Base-by-base conservation (phyloP, 2,888 invertebrate species). In the Drosophila anomelani region DNA sequence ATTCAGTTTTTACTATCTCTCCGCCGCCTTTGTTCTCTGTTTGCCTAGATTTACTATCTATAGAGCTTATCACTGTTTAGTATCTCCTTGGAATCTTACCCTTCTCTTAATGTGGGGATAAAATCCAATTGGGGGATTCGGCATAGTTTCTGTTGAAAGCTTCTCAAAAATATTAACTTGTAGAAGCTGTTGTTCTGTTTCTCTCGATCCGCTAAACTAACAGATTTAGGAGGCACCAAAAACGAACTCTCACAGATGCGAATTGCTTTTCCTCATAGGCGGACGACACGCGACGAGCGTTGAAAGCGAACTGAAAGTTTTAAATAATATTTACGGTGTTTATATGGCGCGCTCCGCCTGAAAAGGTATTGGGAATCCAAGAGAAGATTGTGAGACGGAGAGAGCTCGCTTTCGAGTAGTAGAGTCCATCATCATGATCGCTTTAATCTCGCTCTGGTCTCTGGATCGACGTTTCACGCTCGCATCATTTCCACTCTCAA, bases 81-180 rank as follows among this genome's bases (percentile, higher is more conserved):
- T 7, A 23, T 20, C 34, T 29, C 15, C 32, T 17, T 17, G 15
- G 34, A 23, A 8, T 38, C 80, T 76, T 86, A 90, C 90, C 84
- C 87, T 88, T 73, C 91, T 73, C 54, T 90, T 91, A 38, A 87
- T 70, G 26, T 79, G 80, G 4, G 91, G 81, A 81, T 80, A 91
- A 64, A 89, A 85, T 41, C 91, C 91, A 70, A 88, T 85, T 13
- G 90, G 75, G 41, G 87, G 91, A 78, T 90, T 90, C 56, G 90
- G 91, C 90, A 90, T 90, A 73, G 17, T 75, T 26, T 17, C 32
- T 23, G 8, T 36, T 38, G 17, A 23, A 23, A n/a, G 15, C 17
- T 44, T 17, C 20, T 55, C 4, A 29, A 20, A 43, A n/a, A 0
- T n/a, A 0, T n/a, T 38, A 9, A 3, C 8, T 2, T 41, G 17